Evolutionary conservation across 2,888 invertebrate species (phyloP).

Genomic region (Leptarthrus brevirostris): DNA sequence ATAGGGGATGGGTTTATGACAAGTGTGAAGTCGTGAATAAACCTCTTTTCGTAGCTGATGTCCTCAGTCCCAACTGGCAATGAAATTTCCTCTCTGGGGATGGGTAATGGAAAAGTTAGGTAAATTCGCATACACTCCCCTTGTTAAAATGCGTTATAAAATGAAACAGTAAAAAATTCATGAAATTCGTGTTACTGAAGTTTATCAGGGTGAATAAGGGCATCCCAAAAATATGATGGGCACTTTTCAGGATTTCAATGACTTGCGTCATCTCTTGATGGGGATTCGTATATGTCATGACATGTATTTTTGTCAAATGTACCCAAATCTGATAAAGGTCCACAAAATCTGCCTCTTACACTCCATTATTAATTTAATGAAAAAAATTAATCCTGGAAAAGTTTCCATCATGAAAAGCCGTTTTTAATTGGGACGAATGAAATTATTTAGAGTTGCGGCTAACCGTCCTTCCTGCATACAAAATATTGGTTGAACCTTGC

Average conservation of each 20-base stretch:
- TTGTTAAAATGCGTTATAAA: slow-evolving; percentile 21
- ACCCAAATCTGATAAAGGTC: too few species aligned
- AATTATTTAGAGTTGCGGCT: too few species aligned
- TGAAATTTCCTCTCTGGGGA: not conserved
- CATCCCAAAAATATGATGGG: slow-evolving; percentile 24
- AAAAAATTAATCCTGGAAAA: too few species aligned
- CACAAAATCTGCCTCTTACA: too few species aligned
- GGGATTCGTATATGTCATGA: too few species aligned
- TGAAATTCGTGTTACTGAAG: slow-evolving; percentile 20
- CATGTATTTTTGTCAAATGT: too few species aligned
- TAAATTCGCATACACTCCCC: not conserved
- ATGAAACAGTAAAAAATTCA: slow-evolving; percentile 39
- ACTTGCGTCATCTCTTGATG: not conserved
- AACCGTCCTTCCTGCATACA: too few species aligned
- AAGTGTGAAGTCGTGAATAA: slow-evolving; percentile 29
- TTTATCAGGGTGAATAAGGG: slow-evolving; percentile 26
- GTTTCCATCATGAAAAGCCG: too few species aligned
- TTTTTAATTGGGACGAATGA: too few species aligned
- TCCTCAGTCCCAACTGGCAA: slow-evolving; percentile 21
- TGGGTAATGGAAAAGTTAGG: slow-evolving; percentile 33
- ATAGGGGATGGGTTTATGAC: not conserved
- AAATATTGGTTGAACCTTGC: too few species aligned
- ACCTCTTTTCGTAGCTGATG: not conserved
- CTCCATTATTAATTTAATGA: too few species aligned
- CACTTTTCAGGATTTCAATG: slow-evolving; percentile 35